Percentiles rank a stretch among this genome's conserved stretches.
Evolutionary conservation across 2,113 vertebrate genomes (phyloP).

Genomic region (Megatriorchis doriae): DNA sequence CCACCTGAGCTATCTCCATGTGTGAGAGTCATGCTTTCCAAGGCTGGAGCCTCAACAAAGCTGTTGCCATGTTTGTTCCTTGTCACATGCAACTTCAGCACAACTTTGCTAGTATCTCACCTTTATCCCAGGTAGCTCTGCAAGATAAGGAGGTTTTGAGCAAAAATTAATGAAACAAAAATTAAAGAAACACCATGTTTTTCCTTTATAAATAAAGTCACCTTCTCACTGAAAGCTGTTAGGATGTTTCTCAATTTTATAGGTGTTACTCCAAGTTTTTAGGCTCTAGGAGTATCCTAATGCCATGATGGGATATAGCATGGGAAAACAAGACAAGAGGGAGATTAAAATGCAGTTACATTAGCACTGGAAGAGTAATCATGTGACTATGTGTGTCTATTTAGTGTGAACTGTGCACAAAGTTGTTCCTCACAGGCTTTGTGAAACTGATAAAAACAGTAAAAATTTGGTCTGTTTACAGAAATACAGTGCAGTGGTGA

Average conservation of each 20-base stretch:
- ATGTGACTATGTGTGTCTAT: fast-evolving
- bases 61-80: neutral
- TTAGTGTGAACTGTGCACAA: neutral
- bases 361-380: neutral
- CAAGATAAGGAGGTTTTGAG: neutral
- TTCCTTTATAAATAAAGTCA: neutral
- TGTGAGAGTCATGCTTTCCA: neutral
- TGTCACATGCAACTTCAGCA: neutral
- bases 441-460: neutral
- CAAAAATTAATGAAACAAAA: neutral
- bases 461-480: neutral
- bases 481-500: neutral
- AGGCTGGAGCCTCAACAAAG: neutral
- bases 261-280: neutral
- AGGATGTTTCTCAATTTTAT: neutral
- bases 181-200: neutral
- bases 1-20: fast-evolving
- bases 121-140: neutral
- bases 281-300: neutral
- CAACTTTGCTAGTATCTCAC: neutral
- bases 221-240: neutral
- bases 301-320: fast-evolving
- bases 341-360: neutral
- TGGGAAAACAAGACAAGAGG: neutral
- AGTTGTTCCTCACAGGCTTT: neutral